A percentile compares a stretch with the other conserved stretches of the same genome.
These are phyloP conservation scores for Ahaetulla prasina DNA, from an alignment of 2,113 vertebrate genomes.

Conservation along the genomic window DNA sequence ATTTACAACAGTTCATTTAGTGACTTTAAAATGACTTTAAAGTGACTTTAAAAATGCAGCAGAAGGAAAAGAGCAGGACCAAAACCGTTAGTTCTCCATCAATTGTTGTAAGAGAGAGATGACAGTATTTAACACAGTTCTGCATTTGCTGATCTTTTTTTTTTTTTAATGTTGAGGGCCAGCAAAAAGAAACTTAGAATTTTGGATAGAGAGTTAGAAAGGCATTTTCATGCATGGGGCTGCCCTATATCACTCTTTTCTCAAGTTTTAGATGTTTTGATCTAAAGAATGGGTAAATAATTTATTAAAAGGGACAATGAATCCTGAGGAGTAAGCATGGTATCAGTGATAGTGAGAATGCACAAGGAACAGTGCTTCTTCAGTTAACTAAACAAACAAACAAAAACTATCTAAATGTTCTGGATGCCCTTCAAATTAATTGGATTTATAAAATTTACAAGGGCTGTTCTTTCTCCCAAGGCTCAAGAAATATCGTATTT, in stretches of 20 bases:
- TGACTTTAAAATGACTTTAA: no score
- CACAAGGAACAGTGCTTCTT: neutral
- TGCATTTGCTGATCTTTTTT: neutral
- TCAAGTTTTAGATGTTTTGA: neutral
- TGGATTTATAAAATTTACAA: slow-evolving; percentile 1
- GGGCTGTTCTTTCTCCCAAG: neutral
- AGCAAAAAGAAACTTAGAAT: neutral
- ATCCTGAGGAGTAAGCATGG: neutral
- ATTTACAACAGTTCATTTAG: no score
- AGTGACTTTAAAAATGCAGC: neutral
- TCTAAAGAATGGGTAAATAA: neutral
- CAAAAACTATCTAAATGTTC: neutral
- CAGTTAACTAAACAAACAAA: neutral
- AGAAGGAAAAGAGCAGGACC: neutral
- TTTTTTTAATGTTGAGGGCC: neutral
- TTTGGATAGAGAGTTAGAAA: neutral
- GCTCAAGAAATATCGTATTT: neutral
- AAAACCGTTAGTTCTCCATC: neutral
- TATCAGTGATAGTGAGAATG: neutral
- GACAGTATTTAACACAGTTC: neutral
- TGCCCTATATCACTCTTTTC: neutral
- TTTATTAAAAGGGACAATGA: neutral
- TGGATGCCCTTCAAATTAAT: neutral
- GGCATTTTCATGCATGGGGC: neutral
- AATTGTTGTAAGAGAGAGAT: neutral